A percentile compares a stretch with the other conserved stretches of the same genome.
Evolutionary conservation across 2,888 invertebrate species (phyloP).

Genomic region (Euzophera pinguis): DNA sequence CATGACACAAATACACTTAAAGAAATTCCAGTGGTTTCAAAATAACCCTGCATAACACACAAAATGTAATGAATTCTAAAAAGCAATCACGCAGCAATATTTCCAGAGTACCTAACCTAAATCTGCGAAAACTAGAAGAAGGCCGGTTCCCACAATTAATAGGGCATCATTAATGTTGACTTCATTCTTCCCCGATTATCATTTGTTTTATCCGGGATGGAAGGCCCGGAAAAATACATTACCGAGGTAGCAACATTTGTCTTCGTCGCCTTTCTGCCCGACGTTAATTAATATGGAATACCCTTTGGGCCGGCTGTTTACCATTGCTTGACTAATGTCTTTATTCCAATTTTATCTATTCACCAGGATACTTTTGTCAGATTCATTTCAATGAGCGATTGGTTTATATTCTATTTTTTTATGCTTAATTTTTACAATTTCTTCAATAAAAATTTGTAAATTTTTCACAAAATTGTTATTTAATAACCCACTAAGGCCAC

Average conservation of each 20-base stretch:
- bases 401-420: not conserved
- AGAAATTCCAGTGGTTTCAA: too few relatives aligned
- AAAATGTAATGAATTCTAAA: too few relatives aligned
- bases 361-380: constrained; percentile 7
- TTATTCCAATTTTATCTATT: constrained; percentile 47
- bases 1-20: too few relatives aligned
- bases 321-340: constrained; percentile 64
- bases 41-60: too few relatives aligned
- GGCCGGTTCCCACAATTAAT: constrained; percentile 50
- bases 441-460: too few relatives aligned
- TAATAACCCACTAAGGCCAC: too few relatives aligned
- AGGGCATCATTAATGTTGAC: constrained; percentile 68
- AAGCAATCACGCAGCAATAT: not conserved
- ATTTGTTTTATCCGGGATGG: constrained; percentile 70
- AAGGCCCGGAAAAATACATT: constrained; percentile 74
- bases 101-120: not conserved
- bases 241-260: constrained; percentile 67
- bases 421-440: not conserved
- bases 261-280: constrained; percentile 69
- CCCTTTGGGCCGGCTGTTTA: constrained; percentile 64
- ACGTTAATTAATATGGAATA: constrained; percentile 78
- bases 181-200: constrained; percentile 78
- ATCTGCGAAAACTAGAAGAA: constrained; percentile 1
- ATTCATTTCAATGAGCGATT: not conserved
- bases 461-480: too few relatives aligned